These are phyloP conservation scores for Cariama cristata DNA, from an alignment of 2,113 vertebrate species.

Conservation along the genomic window DNA sequence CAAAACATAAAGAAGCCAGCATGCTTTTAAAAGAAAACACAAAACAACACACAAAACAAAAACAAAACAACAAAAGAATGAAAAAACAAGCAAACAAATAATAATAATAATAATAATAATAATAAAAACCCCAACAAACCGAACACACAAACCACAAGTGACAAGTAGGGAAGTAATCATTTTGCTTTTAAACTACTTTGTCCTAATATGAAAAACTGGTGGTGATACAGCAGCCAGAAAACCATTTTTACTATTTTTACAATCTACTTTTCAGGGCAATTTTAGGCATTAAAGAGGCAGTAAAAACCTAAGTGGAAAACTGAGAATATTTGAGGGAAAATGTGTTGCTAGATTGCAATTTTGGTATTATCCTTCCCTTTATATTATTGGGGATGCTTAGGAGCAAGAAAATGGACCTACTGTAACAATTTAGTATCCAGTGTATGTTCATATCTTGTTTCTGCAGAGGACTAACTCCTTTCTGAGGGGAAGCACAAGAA, in stretches of 20 bases:
- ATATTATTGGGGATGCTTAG: background rate
- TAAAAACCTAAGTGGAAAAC: background rate
- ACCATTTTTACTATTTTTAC: background rate
- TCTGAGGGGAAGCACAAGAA: background rate
- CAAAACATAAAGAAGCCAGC: background rate
- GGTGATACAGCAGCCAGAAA: background rate
- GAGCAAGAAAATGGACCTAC: background rate
- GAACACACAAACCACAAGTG: background rate
- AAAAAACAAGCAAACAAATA: background rate
- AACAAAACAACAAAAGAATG: background rate
- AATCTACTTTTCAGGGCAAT: background rate
- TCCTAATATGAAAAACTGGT: background rate
- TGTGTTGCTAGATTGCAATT: background rate
- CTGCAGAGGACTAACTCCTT: background rate
- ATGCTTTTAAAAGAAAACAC: background rate
- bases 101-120: background rate
- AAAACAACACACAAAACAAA: background rate
- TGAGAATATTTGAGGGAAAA: background rate
- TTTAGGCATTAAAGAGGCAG: background rate
- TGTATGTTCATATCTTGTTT: background rate
- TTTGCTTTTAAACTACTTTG: background rate
- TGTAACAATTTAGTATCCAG: background rate
- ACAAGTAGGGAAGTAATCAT: background rate
- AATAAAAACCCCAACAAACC: background rate
- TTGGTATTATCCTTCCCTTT: background rate